Evolutionary conservation across 2,113 vertebrate genomes (phyloP).

Genomic region (Paramormyrops kingsleyae): DNA sequence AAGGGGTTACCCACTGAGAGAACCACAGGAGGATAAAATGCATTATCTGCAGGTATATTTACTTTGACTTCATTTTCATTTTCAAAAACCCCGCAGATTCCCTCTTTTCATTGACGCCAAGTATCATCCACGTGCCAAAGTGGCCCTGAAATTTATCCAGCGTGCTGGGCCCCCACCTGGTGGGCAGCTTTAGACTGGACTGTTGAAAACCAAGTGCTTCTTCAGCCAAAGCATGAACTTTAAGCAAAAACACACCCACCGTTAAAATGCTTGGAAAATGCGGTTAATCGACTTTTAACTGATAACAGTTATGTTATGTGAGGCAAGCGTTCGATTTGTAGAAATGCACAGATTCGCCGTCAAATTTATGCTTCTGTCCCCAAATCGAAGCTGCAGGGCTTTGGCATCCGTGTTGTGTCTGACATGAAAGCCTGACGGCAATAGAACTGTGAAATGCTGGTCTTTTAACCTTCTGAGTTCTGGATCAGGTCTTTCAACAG

Average conservation of each 20-base stretch:
- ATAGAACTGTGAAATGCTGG: slow-evolving; percentile 49
- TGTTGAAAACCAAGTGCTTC: neutral
- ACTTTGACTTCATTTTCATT: slow-evolving; percentile 55
- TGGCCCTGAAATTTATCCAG: slow-evolving; percentile 29
- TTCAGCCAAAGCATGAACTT: slow-evolving; percentile 28
- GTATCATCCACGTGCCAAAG: slow-evolving; percentile 50
- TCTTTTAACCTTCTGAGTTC: slow-evolving; percentile 41
- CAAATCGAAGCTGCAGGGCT: neutral
- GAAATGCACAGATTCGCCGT: neutral
- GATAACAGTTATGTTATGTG: neutral
- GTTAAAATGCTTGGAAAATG: slow-evolving; percentile 58
- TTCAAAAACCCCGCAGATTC: neutral
- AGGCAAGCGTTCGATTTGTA: neutral
- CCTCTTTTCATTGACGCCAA: neutral
- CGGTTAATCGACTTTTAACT: slow-evolving; percentile 29
- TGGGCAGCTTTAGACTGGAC: slow-evolving; percentile 37
- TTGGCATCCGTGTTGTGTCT: slow-evolving; percentile 34
- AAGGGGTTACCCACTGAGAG: slow-evolving; percentile 69
- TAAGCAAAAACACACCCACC: slow-evolving; percentile 28
- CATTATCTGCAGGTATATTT: slow-evolving; percentile 91
- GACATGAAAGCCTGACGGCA: slow-evolving; percentile 39
- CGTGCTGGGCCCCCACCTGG: slow-evolving; percentile 28
- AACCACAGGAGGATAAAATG: slow-evolving; percentile 82
- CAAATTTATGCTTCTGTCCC: neutral
- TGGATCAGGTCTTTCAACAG: slow-evolving; percentile 35